Evolutionary conservation across 2,888 invertebrate species (phyloP).

Genomic region (Argynnis bischoffii): DNA sequence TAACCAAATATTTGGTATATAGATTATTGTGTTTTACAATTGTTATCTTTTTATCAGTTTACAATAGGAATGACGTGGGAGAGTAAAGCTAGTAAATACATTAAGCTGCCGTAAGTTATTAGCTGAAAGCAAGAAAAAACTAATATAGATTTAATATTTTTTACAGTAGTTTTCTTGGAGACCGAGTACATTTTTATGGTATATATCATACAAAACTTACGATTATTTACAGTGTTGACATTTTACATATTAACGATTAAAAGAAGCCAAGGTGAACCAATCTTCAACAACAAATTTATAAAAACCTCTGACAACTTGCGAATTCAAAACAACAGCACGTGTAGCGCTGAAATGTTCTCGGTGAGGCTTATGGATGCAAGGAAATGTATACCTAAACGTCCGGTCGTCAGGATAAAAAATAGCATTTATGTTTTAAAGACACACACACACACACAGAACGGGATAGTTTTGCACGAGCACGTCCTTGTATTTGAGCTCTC

Average conservation of each 20-base stretch:
- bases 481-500: constrained; percentile 46
- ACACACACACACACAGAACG: constrained; percentile 18
- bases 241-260: constrained; percentile 25
- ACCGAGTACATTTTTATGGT: constrained; percentile 4
- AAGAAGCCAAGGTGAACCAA: constrained; percentile 36
- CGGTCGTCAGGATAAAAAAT: constrained; percentile 25
- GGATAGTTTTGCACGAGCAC: constrained; percentile 14
- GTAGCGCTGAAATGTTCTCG: constrained; percentile 21
- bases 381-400: constrained; percentile 29
- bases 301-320: constrained; percentile 43
- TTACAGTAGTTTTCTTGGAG: not conserved
- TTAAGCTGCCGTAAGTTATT: constrained; percentile 5
- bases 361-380: constrained; percentile 22
- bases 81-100: constrained; percentile 16
- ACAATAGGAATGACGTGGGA: constrained; percentile 20
- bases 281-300: constrained; percentile 27
- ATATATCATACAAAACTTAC: constrained; percentile 15
- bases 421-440: constrained; percentile 17
- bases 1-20: not conserved
- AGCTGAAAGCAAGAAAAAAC: not conserved
- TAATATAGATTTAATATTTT: not conserved
- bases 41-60: constrained; percentile 25
- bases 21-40: constrained; percentile 14
- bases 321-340: constrained; percentile 46
- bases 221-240: constrained; percentile 15